Base-by-base conservation (phyloP, 2,113 vertebrate species). In the Ancistrus triradiatus region DNA sequence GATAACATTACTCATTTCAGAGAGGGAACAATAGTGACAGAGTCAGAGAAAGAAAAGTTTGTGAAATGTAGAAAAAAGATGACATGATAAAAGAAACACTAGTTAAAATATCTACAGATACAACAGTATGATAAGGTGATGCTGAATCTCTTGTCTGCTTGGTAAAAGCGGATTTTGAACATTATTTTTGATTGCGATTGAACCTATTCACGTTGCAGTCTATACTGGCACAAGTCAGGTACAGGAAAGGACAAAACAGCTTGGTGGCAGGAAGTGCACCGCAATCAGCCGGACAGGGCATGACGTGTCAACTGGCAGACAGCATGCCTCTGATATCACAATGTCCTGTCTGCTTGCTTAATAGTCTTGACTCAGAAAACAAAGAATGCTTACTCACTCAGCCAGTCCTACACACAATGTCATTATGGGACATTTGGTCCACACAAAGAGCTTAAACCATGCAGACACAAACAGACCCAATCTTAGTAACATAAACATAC, bases 341-440 rank as follows among this genome's bases (percentile, higher is more conserved):
- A 3, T 24, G 5, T 25, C 14, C 61, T 2, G 31, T 48, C 14
- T 37, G 42, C 51, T 56, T 56, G 17, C n/a, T 46, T 52, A 47
- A 44, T n/a, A 51, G 21, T 11, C 8, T 6, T 50, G 31, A 63
- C 15, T 57, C 63, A 66, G 15, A 66, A 43, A 9, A 24, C 42
- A 66, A 66, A 48, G 19, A 25, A 37, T 11, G 3, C 7, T 8
- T 18, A 2, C 33, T 42, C 47, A 19, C 22, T 21, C 25, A 11
- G 2, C 15, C 7, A 13, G 37, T 17, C 37, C 17, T 7, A 7
- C n/a, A 17, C n/a, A n/a, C n/a, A n/a, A n/a, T n/a, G n/a, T n/a
- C n/a, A n/a, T n/a, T n/a, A n/a, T n/a, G n/a, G n/a, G n/a, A n/a
- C n/a, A n/a, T 7, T 31, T 31, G 27, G 27, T 31, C 7, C 27